Base-by-base conservation (phyloP, 2,888 invertebrate genomes). In the Andrena fulva region DNA sequence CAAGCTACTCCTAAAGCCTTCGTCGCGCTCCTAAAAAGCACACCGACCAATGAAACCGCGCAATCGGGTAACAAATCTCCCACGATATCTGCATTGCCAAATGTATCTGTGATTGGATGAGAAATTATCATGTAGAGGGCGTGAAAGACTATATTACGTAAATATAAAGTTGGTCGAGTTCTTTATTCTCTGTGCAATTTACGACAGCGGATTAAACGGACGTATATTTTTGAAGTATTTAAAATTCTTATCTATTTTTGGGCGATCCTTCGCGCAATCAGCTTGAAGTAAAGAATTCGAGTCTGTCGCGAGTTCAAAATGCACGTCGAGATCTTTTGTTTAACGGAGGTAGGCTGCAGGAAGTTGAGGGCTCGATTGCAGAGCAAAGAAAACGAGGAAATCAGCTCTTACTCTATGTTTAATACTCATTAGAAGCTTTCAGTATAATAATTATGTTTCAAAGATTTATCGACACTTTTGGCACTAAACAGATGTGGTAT, bases 1-100 rank as follows among this genome's bases (percentile, higher is more conserved):
- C 84, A 93, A 92, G 85, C 83, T 93, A 67, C 90, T 92, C 63
- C 80, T 93, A 52, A 93, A 93, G 77, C 91, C 91, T 27, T 90
- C 90, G 56, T 88, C 87, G 50, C 89, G 90, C 69, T 89, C 81
- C 35, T 84, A 71, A 77, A 74, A 78, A 78, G 75, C 42, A 54
- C 27, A 56, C 67, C 31, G 33, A 27, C 27, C 20, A 24, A 54
- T 31, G 63, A 59, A 42, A 82, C 66, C n/a, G 27, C 33, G 7
- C 69, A 63, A 70, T 77, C 60, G 8, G 5, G 27, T 20, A 8
- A 60, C 12, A 59, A 31, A 67, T 80, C 31, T 60, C 52, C 31
- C 31, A 48, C 29, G 29, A 63, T 42, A 42, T 10, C n/a, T 24
- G 69, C 56, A 69, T 72, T 75, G 56, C 80, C 80, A 80, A 80